Evolutionary conservation across 2,797 vertebrate genomes (phyloP).

Genomic region (Karalla daura): DNA sequence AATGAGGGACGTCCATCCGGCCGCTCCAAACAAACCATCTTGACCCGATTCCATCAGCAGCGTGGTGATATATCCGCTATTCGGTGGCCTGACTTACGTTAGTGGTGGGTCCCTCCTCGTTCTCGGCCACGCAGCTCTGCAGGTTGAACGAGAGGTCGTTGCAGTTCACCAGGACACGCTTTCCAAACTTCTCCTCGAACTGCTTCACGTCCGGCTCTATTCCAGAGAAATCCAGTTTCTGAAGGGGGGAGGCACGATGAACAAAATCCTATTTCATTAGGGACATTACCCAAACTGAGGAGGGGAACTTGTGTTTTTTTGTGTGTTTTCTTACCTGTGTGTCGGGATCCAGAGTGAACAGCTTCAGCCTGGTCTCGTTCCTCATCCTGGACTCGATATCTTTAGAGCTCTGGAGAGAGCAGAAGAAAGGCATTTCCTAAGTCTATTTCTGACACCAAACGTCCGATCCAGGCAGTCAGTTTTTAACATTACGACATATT

Average conservation of each 20-base stretch:
- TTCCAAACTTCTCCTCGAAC: constrained; percentile 98
- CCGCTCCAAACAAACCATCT: constrained; percentile 27
- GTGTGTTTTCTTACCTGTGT: constrained; percentile 88
- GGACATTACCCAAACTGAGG: neutral
- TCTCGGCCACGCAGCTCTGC: constrained; percentile 97
- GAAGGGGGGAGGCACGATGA: constrained; percentile 27
- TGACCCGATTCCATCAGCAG: constrained; percentile 17
- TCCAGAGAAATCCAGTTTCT: constrained; percentile 96
- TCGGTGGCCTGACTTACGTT: constrained; percentile 86
- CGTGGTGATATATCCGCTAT: constrained; percentile 37
- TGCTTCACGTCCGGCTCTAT: constrained; percentile 94
- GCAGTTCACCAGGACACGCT: constrained; percentile 95
- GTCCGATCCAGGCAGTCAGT: constrained; percentile 27
- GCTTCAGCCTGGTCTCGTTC: constrained; percentile 93
- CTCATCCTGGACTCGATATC: constrained; percentile 95
- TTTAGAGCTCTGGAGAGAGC: constrained; percentile 90
- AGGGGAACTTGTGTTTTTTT: neutral
- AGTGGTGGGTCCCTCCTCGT: constrained; percentile 98
- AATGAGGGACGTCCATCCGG: constrained; percentile 42
- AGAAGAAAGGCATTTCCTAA: constrained; percentile 52
- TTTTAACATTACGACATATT: constrained; percentile 48
- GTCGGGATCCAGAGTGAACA: constrained; percentile 96
- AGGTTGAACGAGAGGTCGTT: constrained; percentile 97
- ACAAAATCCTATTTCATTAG: constrained; percentile 12
- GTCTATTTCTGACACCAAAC: constrained; percentile 15